Evolutionary conservation across 1,140 invertebrate genomes (phyloP), one percentile per base, ranked within the genome.

Genomic region (Dendroctonus ponderosae): DNA sequence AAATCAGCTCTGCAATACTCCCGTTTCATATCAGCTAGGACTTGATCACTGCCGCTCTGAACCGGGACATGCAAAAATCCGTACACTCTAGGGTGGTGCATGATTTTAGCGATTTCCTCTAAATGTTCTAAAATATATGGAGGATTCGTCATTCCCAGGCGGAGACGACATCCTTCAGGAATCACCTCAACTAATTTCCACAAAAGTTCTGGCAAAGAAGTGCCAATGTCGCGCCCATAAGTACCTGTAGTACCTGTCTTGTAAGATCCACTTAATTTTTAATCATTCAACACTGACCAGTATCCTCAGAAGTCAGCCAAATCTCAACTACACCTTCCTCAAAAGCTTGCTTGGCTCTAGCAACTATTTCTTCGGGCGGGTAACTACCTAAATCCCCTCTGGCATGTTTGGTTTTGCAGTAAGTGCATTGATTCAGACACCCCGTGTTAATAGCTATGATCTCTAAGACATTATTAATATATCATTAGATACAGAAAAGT

Each of bases 241-340:
- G 97, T 94, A 0, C 97, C 83, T 84, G 50, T 8, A 43, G 37
- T 2, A 65, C 15, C 38, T n/a, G n/a, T n/a, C n/a, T n/a, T n/a
- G n/a, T n/a, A n/a, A n/a, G n/a, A n/a, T n/a, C n/a, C n/a, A n/a
- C n/a, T n/a, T n/a, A n/a, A n/a, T n/a, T n/a, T n/a, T n/a, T n/a
- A n/a, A n/a, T n/a, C n/a, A n/a, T n/a, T n/a, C n/a, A n/a, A n/a
- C n/a, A n/a, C 7, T 3, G 53, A 84, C 83, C 97, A 3, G 96
- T 94, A 78, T 99, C 97, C 82, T 99, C 97, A 5, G 94, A 97
- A 0, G 97, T 99, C 4, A 99, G 78, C 97, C 97, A 99, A n/a
- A 99, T 87, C 79, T 99, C 97, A 62, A 90, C 88, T 3, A 98
- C 96, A 3, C 96, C 96, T 80, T 99, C 96, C 62, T 83, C 78